Percentiles rank a stretch among this genome's conserved stretches.
Evolutionary conservation across 2,113 vertebrate genomes (phyloP).

Genomic region (Arothron firmamentum): DNA sequence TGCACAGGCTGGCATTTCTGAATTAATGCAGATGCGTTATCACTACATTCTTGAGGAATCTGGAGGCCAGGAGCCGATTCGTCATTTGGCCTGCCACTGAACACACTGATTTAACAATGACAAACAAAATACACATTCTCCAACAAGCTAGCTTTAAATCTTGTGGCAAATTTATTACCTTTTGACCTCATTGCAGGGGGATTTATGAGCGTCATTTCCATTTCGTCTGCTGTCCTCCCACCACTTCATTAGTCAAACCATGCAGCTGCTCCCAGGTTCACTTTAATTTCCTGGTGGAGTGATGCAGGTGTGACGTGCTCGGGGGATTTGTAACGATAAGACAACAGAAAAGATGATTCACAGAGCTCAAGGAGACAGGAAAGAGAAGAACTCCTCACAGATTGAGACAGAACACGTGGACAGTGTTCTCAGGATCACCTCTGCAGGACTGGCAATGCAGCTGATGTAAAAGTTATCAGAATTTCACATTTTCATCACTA

Average conservation of each 20-base stretch:
- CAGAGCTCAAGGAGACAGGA: conserved; percentile 1
- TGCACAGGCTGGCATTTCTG: too few species aligned
- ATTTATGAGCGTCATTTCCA: neutral
- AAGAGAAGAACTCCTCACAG: too few species aligned
- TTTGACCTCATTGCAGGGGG: conserved; percentile 13
- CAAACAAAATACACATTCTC: neutral
- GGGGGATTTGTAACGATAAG: conserved; percentile 1
- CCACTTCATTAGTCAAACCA: conserved; percentile 18
- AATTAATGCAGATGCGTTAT: too few species aligned
- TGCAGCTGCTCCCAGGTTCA: conserved; percentile 6
- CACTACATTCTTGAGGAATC: too few species aligned
- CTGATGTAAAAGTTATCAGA: too few species aligned
- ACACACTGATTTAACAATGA: too few species aligned
- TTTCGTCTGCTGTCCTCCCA: neutral
- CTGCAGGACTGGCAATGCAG: too few species aligned
- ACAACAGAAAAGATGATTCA: conserved; percentile 1
- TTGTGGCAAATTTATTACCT: conserved; percentile 2
- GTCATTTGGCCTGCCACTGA: too few species aligned
- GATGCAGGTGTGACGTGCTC: neutral
- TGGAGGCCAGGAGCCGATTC: too few species aligned
- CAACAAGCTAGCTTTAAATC: neutral
- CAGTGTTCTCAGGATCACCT: too few species aligned
- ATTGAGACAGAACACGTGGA: too few species aligned
- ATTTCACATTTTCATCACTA: too few species aligned
- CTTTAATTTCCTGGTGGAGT: conserved; percentile 11